Percentiles rank a stretch among this genome's conserved stretches.
phyloP scores from a whole-genome alignment of 1,140 invertebrate species.

The Pseudachorutes palmiensis region DNA sequence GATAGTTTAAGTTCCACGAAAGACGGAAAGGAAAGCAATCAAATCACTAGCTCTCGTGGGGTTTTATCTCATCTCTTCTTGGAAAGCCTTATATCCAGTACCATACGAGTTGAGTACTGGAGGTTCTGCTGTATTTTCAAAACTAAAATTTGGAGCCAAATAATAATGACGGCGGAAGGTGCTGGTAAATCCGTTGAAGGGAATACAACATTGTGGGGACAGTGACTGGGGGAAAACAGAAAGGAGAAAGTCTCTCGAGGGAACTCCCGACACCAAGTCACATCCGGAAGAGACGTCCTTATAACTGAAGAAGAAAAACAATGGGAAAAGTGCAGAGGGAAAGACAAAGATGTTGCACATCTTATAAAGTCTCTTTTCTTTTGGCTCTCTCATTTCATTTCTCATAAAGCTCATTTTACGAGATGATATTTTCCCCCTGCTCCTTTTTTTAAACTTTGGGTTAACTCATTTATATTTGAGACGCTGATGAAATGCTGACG shows the following conservation, averaged over 20 bases:
- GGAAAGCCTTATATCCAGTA: neutral
- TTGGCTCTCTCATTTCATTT: neutral
- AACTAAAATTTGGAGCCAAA: neutral
- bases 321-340: too few species aligned
- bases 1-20: neutral
- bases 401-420: neutral
- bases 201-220: neutral
- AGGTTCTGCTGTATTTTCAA: too few species aligned
- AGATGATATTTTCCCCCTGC: neutral
- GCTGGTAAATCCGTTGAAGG: neutral
- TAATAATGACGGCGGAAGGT: neutral
- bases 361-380: neutral
- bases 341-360: constrained; percentile 9
- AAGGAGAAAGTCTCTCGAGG: neutral
- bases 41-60: neutral
- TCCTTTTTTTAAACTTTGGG: neutral
- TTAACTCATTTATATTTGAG: neutral
- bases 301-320: neutral
- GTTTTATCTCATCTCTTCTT: neutral
- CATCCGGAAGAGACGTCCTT: neutral
- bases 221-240: neutral
- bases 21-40: neutral
- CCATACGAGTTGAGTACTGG: neutral
- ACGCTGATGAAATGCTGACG: neutral
- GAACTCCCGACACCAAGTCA: constrained; percentile 10